Conservation (phyloP, 2,797 vertebrate genomes). For the Phoeniculus purpureus region DNA sequence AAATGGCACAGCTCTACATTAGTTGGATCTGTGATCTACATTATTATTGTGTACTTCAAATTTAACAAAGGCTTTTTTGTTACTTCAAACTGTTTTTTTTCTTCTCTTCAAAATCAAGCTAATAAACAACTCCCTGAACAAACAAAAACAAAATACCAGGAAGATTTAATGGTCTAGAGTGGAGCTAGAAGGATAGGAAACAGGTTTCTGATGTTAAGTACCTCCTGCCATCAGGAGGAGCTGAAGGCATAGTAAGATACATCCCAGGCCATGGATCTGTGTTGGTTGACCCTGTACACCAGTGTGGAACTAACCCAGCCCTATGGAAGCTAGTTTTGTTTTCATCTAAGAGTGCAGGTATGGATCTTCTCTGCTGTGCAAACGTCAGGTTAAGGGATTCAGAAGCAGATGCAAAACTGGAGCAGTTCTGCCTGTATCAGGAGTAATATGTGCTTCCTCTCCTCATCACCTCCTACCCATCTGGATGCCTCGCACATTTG, state of each 20-base stretch:
- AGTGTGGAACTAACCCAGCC: neutral
- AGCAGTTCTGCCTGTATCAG: neutral
- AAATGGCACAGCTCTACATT: neutral
- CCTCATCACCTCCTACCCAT: conserved; percentile 15
- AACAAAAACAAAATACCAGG: neutral
- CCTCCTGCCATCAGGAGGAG: neutral
- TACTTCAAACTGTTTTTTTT: neutral
- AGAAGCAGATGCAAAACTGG: conserved; percentile 26
- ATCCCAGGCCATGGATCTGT: neutral
- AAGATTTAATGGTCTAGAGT: neutral
- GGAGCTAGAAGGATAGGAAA: neutral
- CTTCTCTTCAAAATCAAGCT: neutral
- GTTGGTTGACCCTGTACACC: neutral
- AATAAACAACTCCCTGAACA: neutral
- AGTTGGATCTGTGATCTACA: neutral
- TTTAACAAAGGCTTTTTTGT: neutral
- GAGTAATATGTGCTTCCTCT: neutral
- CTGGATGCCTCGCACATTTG: neutral
- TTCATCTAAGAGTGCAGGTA: neutral
- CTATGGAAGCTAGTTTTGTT: neutral
- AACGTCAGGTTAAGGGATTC: neutral
- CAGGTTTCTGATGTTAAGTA: neutral
- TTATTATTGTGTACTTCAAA: neutral
- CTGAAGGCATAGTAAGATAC: neutral
- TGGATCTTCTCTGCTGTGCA: neutral